Conservation (phyloP, 1,140 invertebrate genomes). For the Pissodes strobi region DNA sequence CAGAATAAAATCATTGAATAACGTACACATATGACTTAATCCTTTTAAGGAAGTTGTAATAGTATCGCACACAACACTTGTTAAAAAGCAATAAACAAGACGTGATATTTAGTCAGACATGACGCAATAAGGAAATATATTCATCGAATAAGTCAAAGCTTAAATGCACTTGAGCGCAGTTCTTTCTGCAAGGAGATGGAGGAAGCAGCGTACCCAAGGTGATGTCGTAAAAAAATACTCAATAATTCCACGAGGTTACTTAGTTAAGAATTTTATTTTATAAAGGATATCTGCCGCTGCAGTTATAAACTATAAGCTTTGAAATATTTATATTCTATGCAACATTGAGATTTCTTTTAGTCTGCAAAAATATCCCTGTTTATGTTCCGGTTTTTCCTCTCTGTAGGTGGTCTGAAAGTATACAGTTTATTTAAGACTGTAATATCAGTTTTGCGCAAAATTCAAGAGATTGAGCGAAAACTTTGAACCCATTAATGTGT, state of each 20-base stretch:
- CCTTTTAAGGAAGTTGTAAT: conserved; percentile 3
- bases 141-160: conserved; percentile 17
- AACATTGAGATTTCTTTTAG: conserved; percentile 5
- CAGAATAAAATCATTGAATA: not conserved
- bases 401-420: no score
- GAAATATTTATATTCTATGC: conserved; percentile 3
- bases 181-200: conserved; percentile 19
- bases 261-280: conserved; percentile 15
- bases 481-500: no score
- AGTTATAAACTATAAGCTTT: no score
- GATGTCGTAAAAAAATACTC: conserved; percentile 16
- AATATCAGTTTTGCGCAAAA: no score
- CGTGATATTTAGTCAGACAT: conserved; percentile 10
- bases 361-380: no score
- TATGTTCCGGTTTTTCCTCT: no score
- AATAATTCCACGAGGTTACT: conserved; percentile 21
- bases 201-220: conserved; percentile 16
- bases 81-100: conserved; percentile 6
- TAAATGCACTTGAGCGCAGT: conserved; percentile 5
- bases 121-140: conserved; percentile 23
- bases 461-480: no score
- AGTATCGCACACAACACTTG: not conserved
- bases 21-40: conserved; percentile 1
- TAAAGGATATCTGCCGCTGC: conserved; percentile 14
- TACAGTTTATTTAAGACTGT: no score